Evolutionary conservation across 2,888 invertebrate genomes (phyloP), one percentile per base, ranked within the genome.

Genomic region (Dichetophora obliterata): DNA sequence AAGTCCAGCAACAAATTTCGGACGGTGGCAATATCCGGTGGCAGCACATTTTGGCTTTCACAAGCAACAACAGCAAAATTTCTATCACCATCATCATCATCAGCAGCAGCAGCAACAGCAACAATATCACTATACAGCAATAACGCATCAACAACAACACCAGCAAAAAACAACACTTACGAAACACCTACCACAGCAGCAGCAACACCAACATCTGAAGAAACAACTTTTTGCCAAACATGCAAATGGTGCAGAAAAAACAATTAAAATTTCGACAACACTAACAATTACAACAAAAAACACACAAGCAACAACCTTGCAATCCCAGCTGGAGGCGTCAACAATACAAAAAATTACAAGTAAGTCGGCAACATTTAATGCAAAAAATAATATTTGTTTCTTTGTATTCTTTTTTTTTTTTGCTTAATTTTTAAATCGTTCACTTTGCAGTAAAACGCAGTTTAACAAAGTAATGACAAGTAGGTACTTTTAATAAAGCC

Each of bases 341-440:
- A 59, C 43, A 50, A 37, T 52, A 69, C 11, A 11, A 37, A n/a
- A 43, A 37, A 11, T 2, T n/a, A 16, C 22, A 63, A 71, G 37
- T 34, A 59, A 72, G 63, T 63, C 52, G 59, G 27, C 59, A 43
- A 61, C 22, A 14, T 9, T 34, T 71, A 19, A 59, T 24, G 19
- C 11, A 19, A 5, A 34, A 70, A 9, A 54, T 4, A 57, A 24
- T 37, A 24, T 59, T 59, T 59, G 57, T n/a, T n/a, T n/a, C 31
- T 31, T 4, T 59, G 22, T 2, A n/a, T n/a, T n/a, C n/a, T n/a
- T 57, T 11, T 22, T 22, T 43, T 4, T 43, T 1, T 43, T 43
- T 43, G 11, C 8, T 37, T 37, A 6, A 8, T 43, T 43, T 43
- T 43, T 43, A 43, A 11, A 43, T 11, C 11, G 43, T 43, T 43